Percentiles rank a stretch among this genome's conserved stretches.
phyloP scores from a whole-genome alignment of 2,888 invertebrate species.

The Dicyrtoma fusca region DNA sequence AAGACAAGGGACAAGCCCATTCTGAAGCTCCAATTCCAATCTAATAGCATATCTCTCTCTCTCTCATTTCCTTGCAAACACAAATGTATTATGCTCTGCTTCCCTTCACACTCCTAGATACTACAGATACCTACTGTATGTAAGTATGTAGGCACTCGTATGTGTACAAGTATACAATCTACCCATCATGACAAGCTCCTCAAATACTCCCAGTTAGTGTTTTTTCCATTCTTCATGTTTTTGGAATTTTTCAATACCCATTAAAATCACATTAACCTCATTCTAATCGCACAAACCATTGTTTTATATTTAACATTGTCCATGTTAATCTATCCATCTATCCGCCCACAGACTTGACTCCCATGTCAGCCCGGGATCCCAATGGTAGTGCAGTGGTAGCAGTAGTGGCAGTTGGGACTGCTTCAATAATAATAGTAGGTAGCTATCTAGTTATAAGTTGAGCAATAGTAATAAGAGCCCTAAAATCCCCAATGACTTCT shows the following conservation, averaged over 20 bases:
- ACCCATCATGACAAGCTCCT: not conserved
- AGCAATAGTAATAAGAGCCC: too few relatives aligned
- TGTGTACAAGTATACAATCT: not conserved
- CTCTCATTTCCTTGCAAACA: not conserved
- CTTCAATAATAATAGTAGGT: too few relatives aligned
- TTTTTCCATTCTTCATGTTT: slow-evolving; percentile 37
- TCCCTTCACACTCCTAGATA: too few relatives aligned
- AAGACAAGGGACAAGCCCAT: too few relatives aligned
- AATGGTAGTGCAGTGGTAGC: not conserved
- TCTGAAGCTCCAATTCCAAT: too few relatives aligned
- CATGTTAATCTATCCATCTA: slow-evolving; percentile 24
- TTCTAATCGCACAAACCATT: slow-evolving; percentile 54
- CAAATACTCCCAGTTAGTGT: not conserved
- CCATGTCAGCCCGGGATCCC: slow-evolving; percentile 26
- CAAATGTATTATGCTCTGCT: too few relatives aligned
- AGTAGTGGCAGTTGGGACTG: not conserved
- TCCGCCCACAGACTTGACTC: slow-evolving; percentile 13
- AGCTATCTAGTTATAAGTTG: too few relatives aligned
- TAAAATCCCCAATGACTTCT: too few relatives aligned
- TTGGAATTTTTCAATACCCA: slow-evolving; percentile 56
- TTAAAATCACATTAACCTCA: slow-evolving; percentile 57
- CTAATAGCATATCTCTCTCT: not conserved
- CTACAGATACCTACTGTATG: too few relatives aligned
- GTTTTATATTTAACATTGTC: slow-evolving; percentile 56
- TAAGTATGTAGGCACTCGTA: too few relatives aligned